These are phyloP conservation scores for Plectropomus leopardus DNA, from an alignment of 2,113 vertebrate species.

Conservation along the genomic window DNA sequence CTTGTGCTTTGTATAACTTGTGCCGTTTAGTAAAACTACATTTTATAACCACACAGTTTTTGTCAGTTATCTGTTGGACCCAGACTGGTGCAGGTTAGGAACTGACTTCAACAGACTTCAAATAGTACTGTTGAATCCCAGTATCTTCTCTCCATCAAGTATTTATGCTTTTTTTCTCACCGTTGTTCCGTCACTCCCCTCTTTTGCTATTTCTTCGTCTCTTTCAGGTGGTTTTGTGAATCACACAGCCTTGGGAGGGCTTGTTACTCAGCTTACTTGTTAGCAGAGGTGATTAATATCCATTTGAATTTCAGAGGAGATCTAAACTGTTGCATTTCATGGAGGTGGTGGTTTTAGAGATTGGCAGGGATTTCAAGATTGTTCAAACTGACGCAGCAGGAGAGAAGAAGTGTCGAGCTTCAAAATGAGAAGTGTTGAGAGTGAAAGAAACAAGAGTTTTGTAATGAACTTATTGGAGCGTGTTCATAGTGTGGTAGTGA, in stretches of 20 bases:
- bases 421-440: not conserved
- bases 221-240: not conserved
- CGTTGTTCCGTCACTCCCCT: not conserved
- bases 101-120: not conserved
- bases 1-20: too few relatives aligned
- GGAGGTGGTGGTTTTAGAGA: conserved; percentile 35
- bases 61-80: too few relatives aligned
- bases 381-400: not conserved
- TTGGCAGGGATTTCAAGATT: conserved; percentile 35
- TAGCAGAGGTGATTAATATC: conserved; percentile 48
- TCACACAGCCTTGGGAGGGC: conserved; percentile 18
- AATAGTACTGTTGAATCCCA: not conserved
- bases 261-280: conserved; percentile 25
- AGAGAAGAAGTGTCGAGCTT: not conserved
- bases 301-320: conserved; percentile 63
- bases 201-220: not conserved
- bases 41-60: too few relatives aligned
- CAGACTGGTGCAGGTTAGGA: too few relatives aligned
- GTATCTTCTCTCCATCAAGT: not conserved
- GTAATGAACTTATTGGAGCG: too few relatives aligned
- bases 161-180: not conserved
- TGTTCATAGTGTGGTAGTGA: too few relatives aligned
- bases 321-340: conserved; percentile 40
- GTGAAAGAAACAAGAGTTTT: not conserved
- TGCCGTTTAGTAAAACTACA: too few relatives aligned